Evolutionary conservation across 2,797 vertebrate species (phyloP), one percentile per base, ranked within the genome.

Genomic region (Benthosema pterotum): DNA sequence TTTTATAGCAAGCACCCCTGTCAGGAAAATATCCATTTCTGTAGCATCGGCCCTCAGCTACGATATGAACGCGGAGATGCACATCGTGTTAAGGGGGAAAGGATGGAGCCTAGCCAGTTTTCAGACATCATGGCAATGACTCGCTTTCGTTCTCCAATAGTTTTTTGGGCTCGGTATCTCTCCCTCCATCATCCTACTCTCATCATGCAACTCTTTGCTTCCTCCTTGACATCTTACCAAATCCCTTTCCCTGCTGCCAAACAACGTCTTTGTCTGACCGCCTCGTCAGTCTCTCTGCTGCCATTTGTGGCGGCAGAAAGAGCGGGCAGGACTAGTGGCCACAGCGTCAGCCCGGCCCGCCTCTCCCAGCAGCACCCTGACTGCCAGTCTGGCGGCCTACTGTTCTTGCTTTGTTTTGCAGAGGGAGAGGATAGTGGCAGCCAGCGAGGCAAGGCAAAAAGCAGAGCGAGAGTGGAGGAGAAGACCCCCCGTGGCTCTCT

Each of bases 381-480:
- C 45, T 6, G 60, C 7, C 47, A 3, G 46, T 32, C 66, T 55
- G 72, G 22, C 11, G 53, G 72, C 60, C 13, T 15, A 4, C 8
- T 64, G 65, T 68, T 15, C 2, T 8, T n/a, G n/a, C 14, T 70
- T 61, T 65, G 67, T 66, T 15, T 60, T 56, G 57, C 50, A 4
- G 60, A 48, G 64, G 60, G n/a, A 57, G 66, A 16, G 66, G 11
- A 25, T 5, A 25, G 25, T 25, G 48, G 60, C 38, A 58, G 69
- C 63, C 56, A 56, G 45, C n/a, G 69, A 71, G 66, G 62, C 32
- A n/a, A 55, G 63, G 25, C 22, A 46, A 69, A 60, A 51, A 1
- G 48, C 28, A 48, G 73, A 73, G 61, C 53, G 19, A 47, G 56
- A 75, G 69, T n/a, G n/a, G n/a, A n/a, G 57, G 22, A 54, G 54